Evolutionary conservation across 1,140 invertebrate species (phyloP), one percentile per base, ranked within the genome.

Genomic region (Lepidotrigona ventralis): DNA sequence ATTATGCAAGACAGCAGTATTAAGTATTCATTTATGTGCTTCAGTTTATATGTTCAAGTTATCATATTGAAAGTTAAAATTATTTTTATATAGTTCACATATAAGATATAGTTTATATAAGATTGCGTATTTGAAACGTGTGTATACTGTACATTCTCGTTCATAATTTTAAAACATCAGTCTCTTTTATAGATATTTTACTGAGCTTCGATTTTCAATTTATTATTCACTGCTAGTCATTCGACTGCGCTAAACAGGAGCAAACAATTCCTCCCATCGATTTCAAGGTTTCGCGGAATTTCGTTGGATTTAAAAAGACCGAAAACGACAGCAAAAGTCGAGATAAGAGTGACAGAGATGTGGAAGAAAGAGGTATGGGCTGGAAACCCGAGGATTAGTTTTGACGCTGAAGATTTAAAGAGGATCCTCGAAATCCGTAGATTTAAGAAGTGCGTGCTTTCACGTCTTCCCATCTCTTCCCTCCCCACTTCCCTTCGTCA

Each of bases 391-490:
- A 68, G 77, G 84, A 87, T 87, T 86, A 88, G 82, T 53, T 60
- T 29, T 81, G 86, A 86, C 77, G 73, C 69, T 78, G 79, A 56
- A 84, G 87, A 88, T 88, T 88, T 88, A 88, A 88, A 68, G 74
- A 83, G 86, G 68, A 88, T 80, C 77, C 60, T 66, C 33, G 58
- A 78, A 78, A 88, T 88, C 81, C 84, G 74, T 80, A 86, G 86
- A 88, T 88, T 88, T 86, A 85, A 86, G 83, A 88, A 88, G 87
- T 88, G 86, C 86, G 87, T 88, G 87, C 78, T 66, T 86, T 56
- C 78, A 66, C 79, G 54, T 79, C 79, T 58, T 33, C 29, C 63
- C 78, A 66, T 69, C 54, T 74, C 75, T 58, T 26, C n/a, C 33
- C 51, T 72, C 51, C 29, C 60, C 51, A 72, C 71, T 54, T 46